These are phyloP conservation scores for Myiothlypis chrysogaster DNA, from an alignment of 2,797 vertebrate genomes.

Conservation along the genomic window DNA sequence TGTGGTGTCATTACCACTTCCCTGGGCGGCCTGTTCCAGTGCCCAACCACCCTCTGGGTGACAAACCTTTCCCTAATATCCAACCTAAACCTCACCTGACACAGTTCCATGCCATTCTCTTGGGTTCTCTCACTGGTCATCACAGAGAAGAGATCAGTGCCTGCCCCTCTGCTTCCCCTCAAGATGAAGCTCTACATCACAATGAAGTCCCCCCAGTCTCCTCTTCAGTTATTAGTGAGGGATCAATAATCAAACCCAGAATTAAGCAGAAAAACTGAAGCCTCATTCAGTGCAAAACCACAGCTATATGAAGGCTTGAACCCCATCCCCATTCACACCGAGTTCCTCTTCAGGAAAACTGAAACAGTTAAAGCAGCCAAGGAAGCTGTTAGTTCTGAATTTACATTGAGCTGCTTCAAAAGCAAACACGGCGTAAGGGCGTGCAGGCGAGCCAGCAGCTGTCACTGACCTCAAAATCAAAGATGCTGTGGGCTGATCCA, in stretches of 20 bases:
- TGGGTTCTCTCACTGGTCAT: not conserved
- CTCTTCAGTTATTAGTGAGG: not conserved
- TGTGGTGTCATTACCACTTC: not conserved
- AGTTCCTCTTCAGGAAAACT: not conserved
- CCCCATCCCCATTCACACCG: not conserved
- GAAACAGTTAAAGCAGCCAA: not conserved
- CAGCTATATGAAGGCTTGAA: not conserved
- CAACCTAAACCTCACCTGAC: not conserved
- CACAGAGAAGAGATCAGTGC: not conserved
- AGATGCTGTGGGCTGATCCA: not conserved
- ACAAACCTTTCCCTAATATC: not conserved
- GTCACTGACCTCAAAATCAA: not conserved
- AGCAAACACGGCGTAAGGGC: not conserved
- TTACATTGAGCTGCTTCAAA: conserved; percentile 5
- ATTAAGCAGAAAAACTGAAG: not conserved
- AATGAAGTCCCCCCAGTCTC: not conserved
- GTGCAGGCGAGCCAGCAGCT: not conserved
- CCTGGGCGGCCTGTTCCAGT: not conserved
- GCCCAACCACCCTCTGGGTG: not conserved
- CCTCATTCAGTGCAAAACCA: not conserved
- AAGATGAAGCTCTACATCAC: not conserved
- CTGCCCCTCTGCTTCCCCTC: not conserved
- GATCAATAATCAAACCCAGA: not conserved
- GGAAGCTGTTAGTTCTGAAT: not conserved
- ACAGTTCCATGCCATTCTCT: not conserved